Conservation (phyloP, 2,888 invertebrate genomes). For the Eurois occulta region DNA sequence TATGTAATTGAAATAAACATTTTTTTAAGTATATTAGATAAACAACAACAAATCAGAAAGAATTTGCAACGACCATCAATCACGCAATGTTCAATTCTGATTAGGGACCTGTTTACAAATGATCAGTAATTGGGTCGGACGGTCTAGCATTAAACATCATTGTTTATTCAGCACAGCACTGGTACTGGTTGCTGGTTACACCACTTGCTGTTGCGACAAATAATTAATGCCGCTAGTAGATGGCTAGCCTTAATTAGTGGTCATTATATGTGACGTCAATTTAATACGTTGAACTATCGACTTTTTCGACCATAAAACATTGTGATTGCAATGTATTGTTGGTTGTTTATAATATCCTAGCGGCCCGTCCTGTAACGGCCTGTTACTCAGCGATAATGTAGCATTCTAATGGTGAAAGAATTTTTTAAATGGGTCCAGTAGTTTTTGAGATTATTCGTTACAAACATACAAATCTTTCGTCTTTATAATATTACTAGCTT, state of each 20-base stretch:
- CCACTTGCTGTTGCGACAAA: slow-evolving; percentile 56
- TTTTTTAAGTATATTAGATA: too few species aligned
- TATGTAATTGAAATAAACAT: too few species aligned
- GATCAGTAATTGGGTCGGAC: slow-evolving; percentile 50
- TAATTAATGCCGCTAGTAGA: slow-evolving; percentile 59
- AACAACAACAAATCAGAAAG: not conserved
- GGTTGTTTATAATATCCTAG: slow-evolving; percentile 3
- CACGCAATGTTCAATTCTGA: slow-evolving; percentile 13
- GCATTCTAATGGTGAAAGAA: too few species aligned
- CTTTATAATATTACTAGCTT: too few species aligned
- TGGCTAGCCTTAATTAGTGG: slow-evolving; percentile 58
- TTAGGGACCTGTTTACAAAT: slow-evolving; percentile 50
- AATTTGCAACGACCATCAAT: not conserved
- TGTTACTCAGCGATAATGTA: too few species aligned
- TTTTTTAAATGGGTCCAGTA: too few species aligned
- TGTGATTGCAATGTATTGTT: not conserved
- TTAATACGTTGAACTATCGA: slow-evolving; percentile 45
- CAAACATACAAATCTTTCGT: too few species aligned
- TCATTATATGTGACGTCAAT: slow-evolving; percentile 54
- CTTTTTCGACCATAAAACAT: slow-evolving; percentile 26
- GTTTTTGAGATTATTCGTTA: too few species aligned
- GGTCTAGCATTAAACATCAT: slow-evolving; percentile 50
- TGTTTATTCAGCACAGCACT: slow-evolving; percentile 60
- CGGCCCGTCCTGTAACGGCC: too few species aligned
- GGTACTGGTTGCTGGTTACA: slow-evolving; percentile 37